Percentiles rank a stretch among this genome's conserved stretches.
Conservation (phyloP, 2,888 invertebrate species). For the Halocaridina rubra region DNA sequence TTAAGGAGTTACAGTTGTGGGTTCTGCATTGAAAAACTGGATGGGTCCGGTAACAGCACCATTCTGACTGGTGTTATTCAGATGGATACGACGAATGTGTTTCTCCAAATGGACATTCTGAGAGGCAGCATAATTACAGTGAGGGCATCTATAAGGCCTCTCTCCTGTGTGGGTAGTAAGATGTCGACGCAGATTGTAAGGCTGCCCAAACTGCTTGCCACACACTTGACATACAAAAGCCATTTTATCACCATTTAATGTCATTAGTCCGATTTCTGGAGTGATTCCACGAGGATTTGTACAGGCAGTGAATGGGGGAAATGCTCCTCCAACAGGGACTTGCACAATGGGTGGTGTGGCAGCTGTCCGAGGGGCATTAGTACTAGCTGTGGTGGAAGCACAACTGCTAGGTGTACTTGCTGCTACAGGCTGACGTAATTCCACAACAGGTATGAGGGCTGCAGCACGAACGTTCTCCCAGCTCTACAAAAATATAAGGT, state of each 20-base stretch:
- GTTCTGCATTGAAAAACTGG: conserved; percentile 27
- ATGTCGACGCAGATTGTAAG: conserved; percentile 60
- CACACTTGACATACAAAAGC: conserved; percentile 58
- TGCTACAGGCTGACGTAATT: conserved; percentile 43
- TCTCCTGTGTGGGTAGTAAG: conserved; percentile 63
- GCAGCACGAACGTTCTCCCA: conserved; percentile 53
- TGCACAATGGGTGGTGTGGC: conserved; percentile 23
- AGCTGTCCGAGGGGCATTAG: conserved; percentile 33
- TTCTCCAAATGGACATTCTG: conserved; percentile 63
- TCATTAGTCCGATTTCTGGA: conserved; percentile 38
- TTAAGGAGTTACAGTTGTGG: conserved; percentile 48
- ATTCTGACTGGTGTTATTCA: conserved; percentile 38
- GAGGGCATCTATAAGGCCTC: conserved; percentile 62
- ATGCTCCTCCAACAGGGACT: conserved; percentile 16
- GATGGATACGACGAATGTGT: conserved; percentile 61
- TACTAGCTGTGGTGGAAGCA: conserved; percentile 18
- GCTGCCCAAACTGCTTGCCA: conserved; percentile 63
- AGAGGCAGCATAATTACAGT: conserved; percentile 62
- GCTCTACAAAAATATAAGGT: conserved; percentile 59
- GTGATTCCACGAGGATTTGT: conserved; percentile 33
- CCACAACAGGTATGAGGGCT: conserved; percentile 60
- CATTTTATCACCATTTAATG: conserved; percentile 39
- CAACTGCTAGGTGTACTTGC: conserved; percentile 38
- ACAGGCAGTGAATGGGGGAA: conserved; percentile 30
- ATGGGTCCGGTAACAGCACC: neutral